Evolutionary conservation across 2,113 vertebrate genomes (phyloP), one percentile per base, ranked within the genome.

Genomic region (Grus americana): DNA sequence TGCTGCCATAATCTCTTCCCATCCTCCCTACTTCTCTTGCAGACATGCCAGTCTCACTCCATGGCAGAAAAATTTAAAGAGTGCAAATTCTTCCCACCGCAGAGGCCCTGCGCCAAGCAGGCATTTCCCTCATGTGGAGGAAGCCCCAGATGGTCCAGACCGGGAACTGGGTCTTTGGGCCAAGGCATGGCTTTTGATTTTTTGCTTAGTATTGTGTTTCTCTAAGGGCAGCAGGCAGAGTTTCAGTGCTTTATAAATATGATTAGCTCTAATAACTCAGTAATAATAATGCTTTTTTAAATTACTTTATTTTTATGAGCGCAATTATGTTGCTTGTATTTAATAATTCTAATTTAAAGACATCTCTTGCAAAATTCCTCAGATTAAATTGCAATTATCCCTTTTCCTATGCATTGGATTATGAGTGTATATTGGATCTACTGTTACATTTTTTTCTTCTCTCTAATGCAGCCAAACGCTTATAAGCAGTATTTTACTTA

Each of bases 401-500:
- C 19, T 96, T 93, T 91, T 95, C 86, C 70, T 95, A 66, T 79
- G 92, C 86, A 90, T 84, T 16, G 30, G 76, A 92, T 97, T 96
- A 92, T 76, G 46, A 86, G 86, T 92, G 13, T 95, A 67, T 75
- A 62, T 94, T 96, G 93, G 95, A 93, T 58, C 40, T 62, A 44
- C 9, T 78, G 30, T 91, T 67, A 49, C 19, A 76, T 88, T 88
- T 96, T 91, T 84, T 88, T 86, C 55, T 82, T 49, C 34, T 66
- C 73, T 74, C 75, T 80, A 83, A 81, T 96, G 71, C 87, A 96
- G 78, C 95, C 94, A 97, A 97, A 90, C 27, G 18, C 44, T 95
- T 79, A 79, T 66, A 90, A 80, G 74, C 34, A 86, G 86, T 85
- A 89, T 93, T 97, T 97, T 93, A 94, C 92, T 94, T 91, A 79